Evolutionary conservation across 2,113 vertebrate genomes (phyloP).

Genomic region (Bucco capensis): DNA sequence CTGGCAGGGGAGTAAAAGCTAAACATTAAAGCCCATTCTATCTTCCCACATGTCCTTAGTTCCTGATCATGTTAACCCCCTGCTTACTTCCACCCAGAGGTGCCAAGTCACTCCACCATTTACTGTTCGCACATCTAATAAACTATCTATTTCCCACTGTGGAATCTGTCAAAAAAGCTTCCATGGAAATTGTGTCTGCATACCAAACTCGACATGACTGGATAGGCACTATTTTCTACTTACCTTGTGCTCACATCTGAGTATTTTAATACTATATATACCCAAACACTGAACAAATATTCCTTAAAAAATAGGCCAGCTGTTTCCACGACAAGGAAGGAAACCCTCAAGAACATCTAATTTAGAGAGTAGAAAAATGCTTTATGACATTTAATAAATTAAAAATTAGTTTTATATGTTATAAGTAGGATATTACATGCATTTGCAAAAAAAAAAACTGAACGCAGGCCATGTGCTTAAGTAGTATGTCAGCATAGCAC

Average conservation of each 20-base stretch:
- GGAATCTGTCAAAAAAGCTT: neutral
- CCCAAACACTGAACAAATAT: neutral
- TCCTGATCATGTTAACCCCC: constrained; percentile 44
- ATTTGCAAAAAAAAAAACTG: neutral
- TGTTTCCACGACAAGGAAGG: neutral
- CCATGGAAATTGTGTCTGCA: neutral
- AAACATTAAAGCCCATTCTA: constrained; percentile 48
- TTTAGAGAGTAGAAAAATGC: neutral
- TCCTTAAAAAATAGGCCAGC: neutral
- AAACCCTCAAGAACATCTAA: neutral
- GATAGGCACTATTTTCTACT: neutral
- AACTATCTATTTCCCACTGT: neutral
- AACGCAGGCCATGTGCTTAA: neutral
- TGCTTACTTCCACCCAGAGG: neutral
- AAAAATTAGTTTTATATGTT: neutral
- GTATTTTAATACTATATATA: neutral
- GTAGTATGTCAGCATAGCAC: neutral
- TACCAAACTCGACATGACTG: neutral
- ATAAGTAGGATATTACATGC: neutral
- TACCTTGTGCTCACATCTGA: neutral
- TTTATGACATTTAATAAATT: neutral
- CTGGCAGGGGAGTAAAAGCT: constrained; percentile 45
- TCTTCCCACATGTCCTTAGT: constrained; percentile 26
- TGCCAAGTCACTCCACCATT: neutral
- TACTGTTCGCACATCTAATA: neutral